Evolutionary conservation across 2,797 vertebrate species (phyloP), one percentile per base, ranked within the genome.

Genomic region (Sebastes diaconus): DNA sequence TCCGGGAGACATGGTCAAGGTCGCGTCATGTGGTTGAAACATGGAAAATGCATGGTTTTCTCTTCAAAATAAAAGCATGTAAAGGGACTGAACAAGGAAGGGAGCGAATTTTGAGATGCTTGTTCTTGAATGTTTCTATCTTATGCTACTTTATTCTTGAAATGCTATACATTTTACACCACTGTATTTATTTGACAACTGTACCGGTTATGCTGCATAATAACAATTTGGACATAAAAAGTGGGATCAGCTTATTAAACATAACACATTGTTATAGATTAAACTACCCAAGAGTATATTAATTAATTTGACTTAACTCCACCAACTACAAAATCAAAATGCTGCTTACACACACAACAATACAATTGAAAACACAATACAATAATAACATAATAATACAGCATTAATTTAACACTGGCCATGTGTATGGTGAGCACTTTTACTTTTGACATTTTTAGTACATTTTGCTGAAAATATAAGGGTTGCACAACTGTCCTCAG

Each of bases 1-100:
- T 92, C 86, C 77, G 88, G 93, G 89, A 76, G 36, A 66, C 1
- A 42, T 20, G 14, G 34, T 80, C 54, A 90, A 88, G 60, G 0
- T 36, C 0, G 0, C 3, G 0, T 27, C 4, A 39, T 20, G 2
- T 4, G 1, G 11, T 2, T 3, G 4, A 2, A 20, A 70, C 66
- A 79, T 78, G 72, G 80, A 83, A 85, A 83, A 4, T n/a, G 25
- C 6, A 11, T 61, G 2, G 1, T 6, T 5, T 6, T 4, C 13
- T 14, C 29, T 82, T 77, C 67, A 88, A 75, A 88, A 79, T 80
- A 89, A 85, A 77, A 70, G 12, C 3, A 42, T 50, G 11, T 12
- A 14, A 32, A 32, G 9, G 32, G 32, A 18, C 5, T 20, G 29
- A 60, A 12, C 14, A 50, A 8, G 30, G 20, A 10, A 16, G 7